Conservation (phyloP, 2,797 vertebrate genomes). For the Catharus ustulatus region DNA sequence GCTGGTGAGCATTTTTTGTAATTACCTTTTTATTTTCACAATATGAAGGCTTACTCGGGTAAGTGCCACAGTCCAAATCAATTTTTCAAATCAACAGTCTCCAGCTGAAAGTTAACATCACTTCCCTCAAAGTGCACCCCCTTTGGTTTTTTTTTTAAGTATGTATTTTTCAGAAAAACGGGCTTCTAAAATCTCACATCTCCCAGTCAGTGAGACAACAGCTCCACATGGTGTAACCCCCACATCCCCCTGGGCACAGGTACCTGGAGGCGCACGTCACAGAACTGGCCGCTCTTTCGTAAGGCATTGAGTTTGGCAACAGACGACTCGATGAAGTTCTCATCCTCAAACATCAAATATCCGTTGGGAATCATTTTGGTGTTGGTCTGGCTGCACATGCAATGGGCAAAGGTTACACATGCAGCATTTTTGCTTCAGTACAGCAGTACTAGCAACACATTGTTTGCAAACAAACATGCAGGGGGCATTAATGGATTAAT, state of each 20-base stretch:
- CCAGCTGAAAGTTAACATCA: not conserved
- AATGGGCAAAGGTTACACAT: not conserved
- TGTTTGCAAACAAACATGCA: not conserved
- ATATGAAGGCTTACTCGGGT: not conserved
- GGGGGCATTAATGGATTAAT: not conserved
- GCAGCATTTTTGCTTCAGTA: not conserved
- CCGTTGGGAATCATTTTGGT: slow-evolving; percentile 97
- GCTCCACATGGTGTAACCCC: accelerated
- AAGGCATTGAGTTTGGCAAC: slow-evolving; percentile 99
- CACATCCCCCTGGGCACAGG: not conserved
- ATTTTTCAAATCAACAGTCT: not conserved
- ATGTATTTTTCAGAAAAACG: not conserved
- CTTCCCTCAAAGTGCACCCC: not conserved
- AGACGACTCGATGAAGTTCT: slow-evolving; percentile 97
- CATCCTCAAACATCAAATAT: slow-evolving; percentile 97
- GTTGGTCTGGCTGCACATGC: slow-evolving; percentile 52
- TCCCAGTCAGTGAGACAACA: not conserved
- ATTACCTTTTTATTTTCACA: not conserved
- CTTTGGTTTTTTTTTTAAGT: not conserved
- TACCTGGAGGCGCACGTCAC: slow-evolving; percentile 96
- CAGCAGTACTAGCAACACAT: not conserved
- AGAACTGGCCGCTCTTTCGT: slow-evolving; percentile 98
- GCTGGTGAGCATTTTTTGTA: not conserved
- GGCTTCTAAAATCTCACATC: not conserved
- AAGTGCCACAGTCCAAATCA: not conserved